Evolutionary conservation across 2,113 vertebrate genomes (phyloP).

Genomic region (Heterotilapia buettikoferi): DNA sequence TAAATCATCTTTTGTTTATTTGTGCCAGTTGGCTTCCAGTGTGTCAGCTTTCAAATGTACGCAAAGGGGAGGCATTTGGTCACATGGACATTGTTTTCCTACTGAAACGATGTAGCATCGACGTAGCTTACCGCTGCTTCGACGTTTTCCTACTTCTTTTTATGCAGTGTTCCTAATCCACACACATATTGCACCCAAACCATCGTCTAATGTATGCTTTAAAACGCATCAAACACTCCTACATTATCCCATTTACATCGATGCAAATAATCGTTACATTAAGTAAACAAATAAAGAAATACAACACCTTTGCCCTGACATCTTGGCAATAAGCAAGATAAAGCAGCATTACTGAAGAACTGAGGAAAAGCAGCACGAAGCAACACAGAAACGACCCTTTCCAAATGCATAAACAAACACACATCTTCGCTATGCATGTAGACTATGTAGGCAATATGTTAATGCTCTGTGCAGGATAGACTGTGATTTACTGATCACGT

Average conservation of each 20-base stretch:
- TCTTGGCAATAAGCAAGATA: neutral
- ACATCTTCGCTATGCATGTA: neutral
- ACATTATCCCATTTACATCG: neutral
- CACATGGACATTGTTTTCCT: neutral
- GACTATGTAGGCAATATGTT: neutral
- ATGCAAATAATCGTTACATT: neutral
- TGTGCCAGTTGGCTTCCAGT: neutral
- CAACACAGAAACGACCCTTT: neutral
- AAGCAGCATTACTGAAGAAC: neutral
- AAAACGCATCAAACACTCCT: neutral
- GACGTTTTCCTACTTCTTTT: neutral
- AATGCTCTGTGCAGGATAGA: neutral
- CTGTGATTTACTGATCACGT: neutral
- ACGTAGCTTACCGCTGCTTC: neutral
- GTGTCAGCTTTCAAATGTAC: neutral
- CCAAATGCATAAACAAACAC: neutral
- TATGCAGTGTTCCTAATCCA: neutral
- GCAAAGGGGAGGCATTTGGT: neutral
- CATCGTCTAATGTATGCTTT: rapidly evolving
- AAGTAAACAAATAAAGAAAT: neutral
- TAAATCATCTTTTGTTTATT: neutral
- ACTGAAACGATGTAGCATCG: neutral
- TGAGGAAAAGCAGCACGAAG: neutral
- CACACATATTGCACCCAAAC: neutral
- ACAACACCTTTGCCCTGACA: neutral